Percentiles rank a stretch among this genome's conserved stretches.
These are phyloP conservation scores for Corythornis leucogaster DNA, from an alignment of 2,797 vertebrate species.

Conservation along the genomic window DNA sequence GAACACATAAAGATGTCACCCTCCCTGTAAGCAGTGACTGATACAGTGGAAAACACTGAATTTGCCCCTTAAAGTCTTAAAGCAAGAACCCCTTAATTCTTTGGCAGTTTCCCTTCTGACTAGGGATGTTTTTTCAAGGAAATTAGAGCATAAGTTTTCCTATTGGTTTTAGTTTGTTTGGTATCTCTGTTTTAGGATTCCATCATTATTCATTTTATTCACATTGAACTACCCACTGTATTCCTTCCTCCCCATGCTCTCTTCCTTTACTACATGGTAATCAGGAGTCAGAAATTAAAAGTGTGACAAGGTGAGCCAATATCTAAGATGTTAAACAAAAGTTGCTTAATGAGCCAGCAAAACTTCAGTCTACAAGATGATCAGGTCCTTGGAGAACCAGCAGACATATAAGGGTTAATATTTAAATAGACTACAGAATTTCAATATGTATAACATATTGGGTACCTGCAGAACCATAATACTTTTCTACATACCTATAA, in stretches of 20 bases:
- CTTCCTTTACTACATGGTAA: not conserved
- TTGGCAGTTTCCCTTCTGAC: not conserved
- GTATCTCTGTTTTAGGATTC: not conserved
- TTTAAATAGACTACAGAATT: slow-evolving; percentile 25
- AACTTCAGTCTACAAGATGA: not conserved
- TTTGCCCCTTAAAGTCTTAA: not conserved
- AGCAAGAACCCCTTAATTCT: not conserved
- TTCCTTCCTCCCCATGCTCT: not conserved
- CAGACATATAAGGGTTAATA: slow-evolving; percentile 43
- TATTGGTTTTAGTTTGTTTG: not conserved
- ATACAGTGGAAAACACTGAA: not conserved
- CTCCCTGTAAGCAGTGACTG: not conserved
- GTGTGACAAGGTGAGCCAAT: not conserved
- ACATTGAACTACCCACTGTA: not conserved
- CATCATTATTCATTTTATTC: not conserved
- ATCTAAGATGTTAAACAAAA: not conserved
- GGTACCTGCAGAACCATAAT: not conserved
- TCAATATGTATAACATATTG: not conserved
- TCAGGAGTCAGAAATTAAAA: not conserved
- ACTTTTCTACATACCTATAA: not conserved
- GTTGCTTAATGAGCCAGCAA: not conserved
- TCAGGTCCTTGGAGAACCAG: not conserved
- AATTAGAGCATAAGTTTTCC: not conserved
- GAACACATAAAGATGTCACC: not conserved
- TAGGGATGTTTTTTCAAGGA: not conserved